Evolutionary conservation across 1,140 invertebrate species (phyloP).

Genomic region (Epicauta chinensis): DNA sequence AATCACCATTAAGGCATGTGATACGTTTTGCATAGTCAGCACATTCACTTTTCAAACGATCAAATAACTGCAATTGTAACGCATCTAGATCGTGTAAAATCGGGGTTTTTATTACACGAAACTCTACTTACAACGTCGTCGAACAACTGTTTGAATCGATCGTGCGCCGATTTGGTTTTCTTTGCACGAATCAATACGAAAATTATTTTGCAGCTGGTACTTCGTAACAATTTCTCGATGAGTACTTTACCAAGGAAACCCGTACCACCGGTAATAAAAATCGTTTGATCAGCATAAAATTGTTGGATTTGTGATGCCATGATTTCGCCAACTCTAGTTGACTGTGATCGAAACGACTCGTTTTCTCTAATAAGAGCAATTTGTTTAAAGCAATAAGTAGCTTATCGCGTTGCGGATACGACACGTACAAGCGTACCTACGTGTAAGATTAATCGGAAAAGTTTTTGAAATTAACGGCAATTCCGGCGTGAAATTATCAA

Average conservation of each 20-base stretch:
- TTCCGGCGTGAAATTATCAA: no score
- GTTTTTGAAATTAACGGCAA: no score
- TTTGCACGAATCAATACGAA: constrained; percentile 75
- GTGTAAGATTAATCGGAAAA: no score
- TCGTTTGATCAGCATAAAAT: constrained; percentile 37
- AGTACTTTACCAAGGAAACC: constrained; percentile 84
- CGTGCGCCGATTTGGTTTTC: constrained; percentile 57
- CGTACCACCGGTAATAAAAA: constrained; percentile 60
- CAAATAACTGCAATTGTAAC: constrained; percentile 20
- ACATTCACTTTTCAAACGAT: constrained; percentile 6
- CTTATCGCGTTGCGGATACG: no score
- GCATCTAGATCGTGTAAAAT: not conserved
- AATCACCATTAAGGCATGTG: constrained; percentile 38
- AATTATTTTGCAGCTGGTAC: constrained; percentile 66
- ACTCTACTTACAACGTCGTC: constrained; percentile 48
- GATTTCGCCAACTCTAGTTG: no score
- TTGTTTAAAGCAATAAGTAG: no score
- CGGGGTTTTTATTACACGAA: no score
- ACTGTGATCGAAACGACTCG: no score
- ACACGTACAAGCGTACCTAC: no score
- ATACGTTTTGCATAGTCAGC: not conserved
- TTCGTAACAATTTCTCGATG: constrained; percentile 78
- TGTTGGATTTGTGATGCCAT: no score
- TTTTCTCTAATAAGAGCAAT: no score
- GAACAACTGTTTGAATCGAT: constrained; percentile 57